phyloP scores from a whole-genome alignment of 2,797 vertebrate species.

The Uromys caudimaculatus region DNA sequence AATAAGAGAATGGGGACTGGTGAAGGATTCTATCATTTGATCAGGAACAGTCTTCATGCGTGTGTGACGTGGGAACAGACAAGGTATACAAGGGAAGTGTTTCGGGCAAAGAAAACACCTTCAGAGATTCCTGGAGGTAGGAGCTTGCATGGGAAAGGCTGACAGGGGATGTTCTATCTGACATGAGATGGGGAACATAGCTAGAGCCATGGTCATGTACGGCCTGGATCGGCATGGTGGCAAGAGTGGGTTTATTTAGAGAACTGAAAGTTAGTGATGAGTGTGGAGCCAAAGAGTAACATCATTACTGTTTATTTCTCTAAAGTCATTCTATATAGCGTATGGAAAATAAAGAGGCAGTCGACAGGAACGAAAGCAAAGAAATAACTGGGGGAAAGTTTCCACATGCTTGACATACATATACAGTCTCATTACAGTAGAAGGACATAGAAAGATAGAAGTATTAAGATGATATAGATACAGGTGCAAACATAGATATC shows the following conservation, averaged over 20 bases:
- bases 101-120: not conserved
- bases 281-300: not conserved
- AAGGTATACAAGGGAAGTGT: not conserved
- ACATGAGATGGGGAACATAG: not conserved
- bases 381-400: not conserved
- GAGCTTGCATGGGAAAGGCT: not conserved
- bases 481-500: not conserved
- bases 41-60: not conserved
- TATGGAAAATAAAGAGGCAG: not conserved
- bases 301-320: not conserved
- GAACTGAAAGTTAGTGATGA: not conserved
- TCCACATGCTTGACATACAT: not conserved
- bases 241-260: not conserved
- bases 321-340: not conserved
- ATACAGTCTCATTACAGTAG: not conserved
- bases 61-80: not conserved
- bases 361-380: not conserved
- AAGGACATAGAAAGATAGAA: not conserved
- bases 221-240: too few relatives aligned
- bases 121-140: not conserved
- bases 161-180: not conserved
- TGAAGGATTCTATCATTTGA: not conserved
- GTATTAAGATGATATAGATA: not conserved
- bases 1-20: not conserved
- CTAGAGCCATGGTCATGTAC: not conserved